Evolutionary conservation across 2,888 invertebrate species (phyloP).

Genomic region (Lucinisca nassula): DNA sequence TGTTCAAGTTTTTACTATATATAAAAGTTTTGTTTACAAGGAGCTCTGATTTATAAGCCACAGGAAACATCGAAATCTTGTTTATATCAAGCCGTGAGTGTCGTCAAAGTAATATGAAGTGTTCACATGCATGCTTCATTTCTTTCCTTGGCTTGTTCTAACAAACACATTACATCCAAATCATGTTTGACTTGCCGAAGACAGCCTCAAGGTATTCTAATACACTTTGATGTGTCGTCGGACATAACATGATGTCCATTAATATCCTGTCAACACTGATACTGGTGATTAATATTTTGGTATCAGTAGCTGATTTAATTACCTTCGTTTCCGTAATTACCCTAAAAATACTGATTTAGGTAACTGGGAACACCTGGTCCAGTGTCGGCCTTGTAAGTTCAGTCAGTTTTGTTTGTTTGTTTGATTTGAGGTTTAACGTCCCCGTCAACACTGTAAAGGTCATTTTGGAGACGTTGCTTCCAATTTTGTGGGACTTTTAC

Average conservation of each 20-base stretch:
- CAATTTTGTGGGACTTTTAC: too few relatives aligned
- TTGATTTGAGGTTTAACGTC: too few relatives aligned
- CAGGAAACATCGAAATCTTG: neutral
- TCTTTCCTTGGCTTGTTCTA: neutral
- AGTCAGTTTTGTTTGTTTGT: too few relatives aligned
- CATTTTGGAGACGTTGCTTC: too few relatives aligned
- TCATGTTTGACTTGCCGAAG: neutral
- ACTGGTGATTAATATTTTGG: neutral
- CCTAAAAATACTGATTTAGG: too few relatives aligned
- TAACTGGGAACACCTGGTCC: too few relatives aligned
- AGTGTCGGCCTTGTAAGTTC: too few relatives aligned
- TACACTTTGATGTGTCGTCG: neutral
- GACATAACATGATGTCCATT: neutral
- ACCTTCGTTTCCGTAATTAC: neutral
- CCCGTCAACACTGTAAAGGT: too few relatives aligned
- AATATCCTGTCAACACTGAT: neutral
- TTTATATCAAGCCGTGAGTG: neutral
- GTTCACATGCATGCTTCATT: neutral
- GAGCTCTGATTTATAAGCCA: neutral
- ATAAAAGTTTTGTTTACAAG: too few relatives aligned
- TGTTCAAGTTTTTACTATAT: too few relatives aligned
- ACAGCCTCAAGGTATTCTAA: neutral
- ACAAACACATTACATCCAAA: neutral
- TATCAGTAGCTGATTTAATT: neutral
- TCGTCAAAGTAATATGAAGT: neutral